Percentiles rank a stretch among this genome's conserved stretches.
Evolutionary conservation across 2,113 vertebrate genomes (phyloP).

Genomic region (Tupaia chinensis): DNA sequence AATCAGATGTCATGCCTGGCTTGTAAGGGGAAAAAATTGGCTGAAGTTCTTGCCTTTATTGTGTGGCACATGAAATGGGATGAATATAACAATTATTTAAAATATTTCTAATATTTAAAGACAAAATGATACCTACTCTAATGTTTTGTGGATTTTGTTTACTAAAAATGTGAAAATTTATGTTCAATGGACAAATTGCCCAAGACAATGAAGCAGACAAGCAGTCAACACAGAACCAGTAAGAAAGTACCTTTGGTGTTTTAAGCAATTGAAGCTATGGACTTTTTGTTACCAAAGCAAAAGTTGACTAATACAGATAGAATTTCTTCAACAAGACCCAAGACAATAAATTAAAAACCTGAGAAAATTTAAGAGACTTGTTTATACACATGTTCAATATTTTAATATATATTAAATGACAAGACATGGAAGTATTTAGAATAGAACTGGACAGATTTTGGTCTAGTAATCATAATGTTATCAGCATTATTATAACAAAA

Average conservation of each 20-base stretch:
- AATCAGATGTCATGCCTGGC: not conserved
- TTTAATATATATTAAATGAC: not conserved
- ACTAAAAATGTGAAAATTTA: not conserved
- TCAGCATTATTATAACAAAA: not conserved
- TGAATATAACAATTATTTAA: not conserved
- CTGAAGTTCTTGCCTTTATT: not conserved
- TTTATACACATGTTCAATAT: not conserved
- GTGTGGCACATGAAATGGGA: not conserved
- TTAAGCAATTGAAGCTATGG: not conserved
- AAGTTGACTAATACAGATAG: not conserved
- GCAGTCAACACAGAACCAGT: not conserved
- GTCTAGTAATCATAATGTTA: not conserved
- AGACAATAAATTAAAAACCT: not conserved
- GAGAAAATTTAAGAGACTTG: not conserved
- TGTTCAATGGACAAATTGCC: not conserved
- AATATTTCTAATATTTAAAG: not conserved
- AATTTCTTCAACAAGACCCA: not conserved
- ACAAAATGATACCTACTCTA: not conserved
- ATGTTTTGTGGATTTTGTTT: not conserved
- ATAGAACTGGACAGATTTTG: not conserved
- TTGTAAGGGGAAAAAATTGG: not conserved
- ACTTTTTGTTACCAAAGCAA: not conserved
- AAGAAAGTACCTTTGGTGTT: not conserved
- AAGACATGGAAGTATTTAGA: not conserved
- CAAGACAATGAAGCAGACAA: not conserved